Conservation (phyloP, 2,113 vertebrate genomes). For the Pelodiscus sinensis region DNA sequence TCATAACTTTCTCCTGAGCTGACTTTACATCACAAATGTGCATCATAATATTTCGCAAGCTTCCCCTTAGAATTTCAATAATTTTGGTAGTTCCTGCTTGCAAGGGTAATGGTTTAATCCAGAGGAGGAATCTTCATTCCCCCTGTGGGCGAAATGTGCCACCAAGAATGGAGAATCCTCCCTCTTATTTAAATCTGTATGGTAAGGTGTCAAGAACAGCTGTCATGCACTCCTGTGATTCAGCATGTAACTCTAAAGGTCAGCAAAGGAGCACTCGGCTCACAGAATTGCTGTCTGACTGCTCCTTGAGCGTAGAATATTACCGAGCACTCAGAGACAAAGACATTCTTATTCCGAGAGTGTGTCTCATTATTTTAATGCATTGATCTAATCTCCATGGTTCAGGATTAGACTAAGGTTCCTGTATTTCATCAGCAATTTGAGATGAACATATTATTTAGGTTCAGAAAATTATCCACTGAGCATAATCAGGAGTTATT, state of each 20-base stretch:
- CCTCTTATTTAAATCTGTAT: background rate
- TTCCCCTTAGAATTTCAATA: background rate
- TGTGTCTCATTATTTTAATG: background rate
- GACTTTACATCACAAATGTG: background rate
- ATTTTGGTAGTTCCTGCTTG: background rate
- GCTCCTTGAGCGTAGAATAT: fast-evolving
- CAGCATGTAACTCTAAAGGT: background rate
- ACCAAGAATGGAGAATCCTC: background rate
- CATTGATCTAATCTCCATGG: background rate
- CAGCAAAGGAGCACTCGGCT: fast-evolving
- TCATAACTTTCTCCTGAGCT: too few species aligned
- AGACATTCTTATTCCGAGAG: fast-evolving
- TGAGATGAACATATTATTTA: background rate
- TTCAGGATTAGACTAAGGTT: background rate
- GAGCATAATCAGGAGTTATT: background rate
- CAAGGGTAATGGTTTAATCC: background rate
- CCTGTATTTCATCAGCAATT: background rate
- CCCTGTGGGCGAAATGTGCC: background rate
- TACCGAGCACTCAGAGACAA: background rate
- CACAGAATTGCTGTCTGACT: fast-evolving
- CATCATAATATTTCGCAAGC: background rate
- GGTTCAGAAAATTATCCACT: background rate
- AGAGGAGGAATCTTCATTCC: background rate
- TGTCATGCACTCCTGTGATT: background rate
- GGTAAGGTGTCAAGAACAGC: background rate